Base-by-base conservation (phyloP, 2,797 vertebrate species). In the Pipistrellus pygmaeus region DNA sequence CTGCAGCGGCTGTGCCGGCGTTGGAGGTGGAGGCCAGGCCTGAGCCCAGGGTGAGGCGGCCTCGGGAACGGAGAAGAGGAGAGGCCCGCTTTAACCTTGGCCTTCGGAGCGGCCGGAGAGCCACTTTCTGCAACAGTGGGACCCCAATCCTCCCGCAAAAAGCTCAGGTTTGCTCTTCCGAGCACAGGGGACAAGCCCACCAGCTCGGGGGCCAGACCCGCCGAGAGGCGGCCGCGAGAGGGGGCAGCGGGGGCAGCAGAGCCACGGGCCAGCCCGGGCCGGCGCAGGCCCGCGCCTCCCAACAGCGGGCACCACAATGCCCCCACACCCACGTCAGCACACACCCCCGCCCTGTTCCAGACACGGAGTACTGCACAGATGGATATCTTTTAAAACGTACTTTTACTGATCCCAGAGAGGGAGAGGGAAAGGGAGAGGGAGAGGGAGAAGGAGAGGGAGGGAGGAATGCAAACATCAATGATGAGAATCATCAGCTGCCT, bases 181-280 rank as follows among this genome's bases (percentile, higher is more conserved):
- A 55, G 80, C 55, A 3, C 14, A n/a, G 51, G 55, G 64, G 71
- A 71, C 17, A 75, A 73, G 80, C 13, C 68, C 38, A 44, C n/a
- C 92, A 88, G 77, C 92, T 93, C 76, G 5, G 91, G 83, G 76
- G 62, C 76, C n/a, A 46, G 38, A 51, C 57, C 13, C 6, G 41
- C 64, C 30, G 1, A 15, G 30, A 32, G 0, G 12, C 9, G 0
- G 66, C 53, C 38, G 21, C 38, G 41, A 73, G 51, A 55, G 23
- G 41, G 77, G 80, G 89, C 72, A 77, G 85, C n/a, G 38, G 20
- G 64, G 51, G 89, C 6, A 35, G 38, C 18, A 1, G 46, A 64
- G 68, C 4, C 4, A 11, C 4, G 27, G 27, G 62, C 66, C 32
- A 66, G 55, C 48, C 62, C 46, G 64, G 53, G 55, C 44, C 6